phyloP scores from a whole-genome alignment of 1,140 invertebrate genomes.

The Augochlora pura region DNA sequence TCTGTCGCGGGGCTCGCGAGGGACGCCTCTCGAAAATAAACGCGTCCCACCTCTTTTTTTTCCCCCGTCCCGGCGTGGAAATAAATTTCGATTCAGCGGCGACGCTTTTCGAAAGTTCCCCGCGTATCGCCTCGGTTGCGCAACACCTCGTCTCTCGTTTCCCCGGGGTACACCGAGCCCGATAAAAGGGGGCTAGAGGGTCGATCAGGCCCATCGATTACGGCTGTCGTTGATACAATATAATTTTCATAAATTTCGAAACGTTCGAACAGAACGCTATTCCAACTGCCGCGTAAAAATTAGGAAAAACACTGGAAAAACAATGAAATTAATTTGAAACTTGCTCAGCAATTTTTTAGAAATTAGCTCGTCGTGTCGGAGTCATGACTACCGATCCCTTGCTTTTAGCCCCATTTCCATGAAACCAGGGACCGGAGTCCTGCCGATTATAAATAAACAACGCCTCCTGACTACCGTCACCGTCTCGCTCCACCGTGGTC shows the following conservation, averaged over 20 bases:
- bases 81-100: conserved; percentile 13
- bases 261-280: not conserved
- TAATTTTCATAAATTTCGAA: conserved; percentile 48
- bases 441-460: too few relatives aligned
- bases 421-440: too few relatives aligned
- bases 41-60: not conserved
- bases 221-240: not conserved
- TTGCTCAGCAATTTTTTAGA: too few relatives aligned
- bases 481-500: too few relatives aligned
- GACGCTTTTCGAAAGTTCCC: conserved; percentile 17
- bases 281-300: too few relatives aligned
- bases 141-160: conserved; percentile 1
- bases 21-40: not conserved
- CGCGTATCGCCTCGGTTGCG: conserved; percentile 2
- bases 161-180: too few relatives aligned
- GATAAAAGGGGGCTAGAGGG: not conserved
- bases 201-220: conserved; percentile 7
- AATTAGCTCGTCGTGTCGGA: too few relatives aligned
- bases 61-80: not conserved
- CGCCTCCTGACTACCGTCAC: too few relatives aligned
- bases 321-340: too few relatives aligned
- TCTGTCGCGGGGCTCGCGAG: not conserved
- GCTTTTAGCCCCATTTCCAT: too few relatives aligned
- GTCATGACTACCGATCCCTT: too few relatives aligned
- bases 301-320: too few relatives aligned